phyloP scores from a whole-genome alignment of 2,888 invertebrate species.

The Hypomecis atomaria region DNA sequence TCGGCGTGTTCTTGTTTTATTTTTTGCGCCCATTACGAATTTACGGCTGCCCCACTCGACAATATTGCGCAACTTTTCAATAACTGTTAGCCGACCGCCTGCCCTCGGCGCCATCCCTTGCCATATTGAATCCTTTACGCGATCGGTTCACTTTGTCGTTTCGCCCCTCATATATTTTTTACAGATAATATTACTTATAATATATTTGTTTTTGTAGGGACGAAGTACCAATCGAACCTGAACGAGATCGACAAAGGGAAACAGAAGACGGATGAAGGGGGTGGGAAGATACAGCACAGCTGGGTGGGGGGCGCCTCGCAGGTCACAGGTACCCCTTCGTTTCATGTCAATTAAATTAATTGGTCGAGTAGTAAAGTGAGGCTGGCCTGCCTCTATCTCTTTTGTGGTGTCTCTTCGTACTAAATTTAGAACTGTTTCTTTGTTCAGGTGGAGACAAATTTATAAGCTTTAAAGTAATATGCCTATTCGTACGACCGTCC shows the following conservation, averaged over 20 bases:
- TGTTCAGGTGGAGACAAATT: no score
- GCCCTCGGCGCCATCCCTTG: conserved; percentile 62
- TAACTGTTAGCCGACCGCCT: conserved; percentile 73
- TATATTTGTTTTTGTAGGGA: conserved; percentile 80
- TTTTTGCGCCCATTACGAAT: conserved; percentile 83
- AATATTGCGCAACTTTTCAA: conserved; percentile 85
- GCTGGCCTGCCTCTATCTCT: not conserved
- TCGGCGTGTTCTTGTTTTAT: conserved; percentile 65
- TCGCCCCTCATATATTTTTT: conserved; percentile 48
- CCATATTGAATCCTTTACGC: conserved; percentile 79
- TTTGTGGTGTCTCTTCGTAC: not conserved
- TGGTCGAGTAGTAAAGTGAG: conserved; percentile 12
- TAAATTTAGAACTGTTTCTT: not conserved
- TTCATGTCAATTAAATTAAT: conserved; percentile 27
- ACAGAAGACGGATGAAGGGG: conserved; percentile 88
- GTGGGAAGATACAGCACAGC: conserved; percentile 81
- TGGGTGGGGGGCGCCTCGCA: conserved; percentile 82
- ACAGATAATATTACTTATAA: conserved; percentile 35
- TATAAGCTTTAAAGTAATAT: not conserved
- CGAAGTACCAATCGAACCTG: conserved; percentile 90
- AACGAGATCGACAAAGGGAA: conserved; percentile 93
- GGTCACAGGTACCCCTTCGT: conserved; percentile 67
- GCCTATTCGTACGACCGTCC: no score
- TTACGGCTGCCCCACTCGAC: conserved; percentile 80
- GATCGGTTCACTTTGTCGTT: conserved; percentile 63